Base-by-base conservation (phyloP, 2,797 vertebrate species). In the Paedocypris micromegethes region DNA sequence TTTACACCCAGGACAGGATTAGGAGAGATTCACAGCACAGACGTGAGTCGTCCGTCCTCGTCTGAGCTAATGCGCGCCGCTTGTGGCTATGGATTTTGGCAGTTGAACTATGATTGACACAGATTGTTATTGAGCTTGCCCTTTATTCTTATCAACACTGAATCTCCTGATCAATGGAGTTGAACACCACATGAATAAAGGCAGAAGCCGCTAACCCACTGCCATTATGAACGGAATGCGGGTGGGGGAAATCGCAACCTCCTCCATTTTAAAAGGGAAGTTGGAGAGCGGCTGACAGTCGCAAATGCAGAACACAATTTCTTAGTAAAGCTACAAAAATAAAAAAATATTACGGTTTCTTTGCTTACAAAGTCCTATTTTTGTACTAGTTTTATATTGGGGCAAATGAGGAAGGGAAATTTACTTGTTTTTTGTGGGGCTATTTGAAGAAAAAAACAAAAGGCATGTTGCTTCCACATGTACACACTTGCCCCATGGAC, bases 71-170 rank as follows among this genome's bases (percentile, higher is more conserved):
- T 52, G 64, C 56, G 43, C 57, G 46, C 42, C 6, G 9, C 60
- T 39, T 41, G 56, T 53, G 64, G 52, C 63, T 64, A 70, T 74
- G 51, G 64, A 67, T 60, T 64, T 65, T 62, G 63, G 44, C 69
- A 71, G 68, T 69, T 73, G 59, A 5, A 48, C 46, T 70, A 66
- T 69, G 75, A 69, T 60, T 75, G 79, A 76, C 68, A 74, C 53
- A 75, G 71, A 75, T 74, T 72, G 75, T 75, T 77, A 74, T 77
- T 73, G 65, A 78, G 68, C 48, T 64, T 68, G 70, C 69, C 79
- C 77, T 78, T 77, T 77, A 67, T 72, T 72, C 65, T 65, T 74
- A 72, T 78, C 72, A 72, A 61, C 41, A 39, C 23, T 68, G 52
- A 53, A 77, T 78, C 66, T 67, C 57, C 57, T 68, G 76, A 80